Evolutionary conservation across 2,113 vertebrate species (phyloP).

Genomic region (Ciconia boyciana): DNA sequence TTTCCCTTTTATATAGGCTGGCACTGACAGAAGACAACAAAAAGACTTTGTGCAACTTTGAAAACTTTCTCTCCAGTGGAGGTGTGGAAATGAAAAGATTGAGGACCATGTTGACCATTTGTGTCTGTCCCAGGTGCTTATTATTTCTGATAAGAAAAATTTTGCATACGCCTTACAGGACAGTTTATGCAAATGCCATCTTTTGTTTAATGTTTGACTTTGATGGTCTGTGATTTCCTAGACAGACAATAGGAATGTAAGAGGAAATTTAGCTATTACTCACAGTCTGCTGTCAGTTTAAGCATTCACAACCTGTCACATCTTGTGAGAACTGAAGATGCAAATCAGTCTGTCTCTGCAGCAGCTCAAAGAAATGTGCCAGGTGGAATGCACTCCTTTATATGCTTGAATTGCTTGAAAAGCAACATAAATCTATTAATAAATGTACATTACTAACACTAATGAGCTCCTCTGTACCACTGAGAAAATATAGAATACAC

Average conservation of each 20-base stretch:
- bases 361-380: neutral
- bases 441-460: neutral
- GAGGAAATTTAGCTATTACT: slow-evolving; percentile 10
- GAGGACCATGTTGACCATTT: neutral
- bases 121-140: neutral
- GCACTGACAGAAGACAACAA: neutral
- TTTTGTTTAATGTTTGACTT: slow-evolving; percentile 7
- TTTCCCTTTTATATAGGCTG: neutral
- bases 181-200: neutral
- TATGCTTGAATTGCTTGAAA: neutral
- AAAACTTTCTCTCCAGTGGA: neutral
- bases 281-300: slow-evolving; percentile 31
- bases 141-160: neutral
- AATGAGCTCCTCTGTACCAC: neutral
- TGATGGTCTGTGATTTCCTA: neutral
- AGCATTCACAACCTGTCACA: slow-evolving; percentile 32
- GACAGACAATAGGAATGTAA: neutral
- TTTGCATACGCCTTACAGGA: neutral
- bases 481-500: neutral
- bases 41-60: neutral
- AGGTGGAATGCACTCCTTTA: neutral
- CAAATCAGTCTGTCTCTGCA: neutral
- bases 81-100: neutral
- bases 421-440: neutral
- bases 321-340: neutral